Conservation (phyloP, 2,113 vertebrate species). For the Calonectris borealis region DNA sequence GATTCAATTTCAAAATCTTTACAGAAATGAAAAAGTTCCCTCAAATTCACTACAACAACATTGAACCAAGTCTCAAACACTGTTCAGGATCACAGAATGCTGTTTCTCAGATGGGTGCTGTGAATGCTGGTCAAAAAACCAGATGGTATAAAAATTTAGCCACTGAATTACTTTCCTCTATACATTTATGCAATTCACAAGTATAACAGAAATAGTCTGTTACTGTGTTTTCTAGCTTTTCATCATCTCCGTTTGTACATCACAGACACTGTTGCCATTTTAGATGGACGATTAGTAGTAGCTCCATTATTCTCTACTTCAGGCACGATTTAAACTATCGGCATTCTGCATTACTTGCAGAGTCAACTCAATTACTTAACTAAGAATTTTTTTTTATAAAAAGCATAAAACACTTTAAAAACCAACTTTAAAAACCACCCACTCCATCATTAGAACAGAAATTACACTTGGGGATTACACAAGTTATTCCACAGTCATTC, state of each 20-base stretch:
- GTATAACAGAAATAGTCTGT: slow-evolving; percentile 38
- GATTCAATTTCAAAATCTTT: neutral
- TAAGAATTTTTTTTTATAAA: neutral
- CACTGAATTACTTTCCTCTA: slow-evolving; percentile 15
- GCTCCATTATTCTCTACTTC: neutral
- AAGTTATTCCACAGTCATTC: neutral
- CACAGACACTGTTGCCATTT: slow-evolving; percentile 40
- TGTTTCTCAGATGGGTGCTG: neutral
- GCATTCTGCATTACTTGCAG: neutral
- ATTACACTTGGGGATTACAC: neutral
- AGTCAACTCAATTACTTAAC: neutral
- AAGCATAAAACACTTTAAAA: neutral
- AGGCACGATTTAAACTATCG: neutral
- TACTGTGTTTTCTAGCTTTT: slow-evolving; percentile 31
- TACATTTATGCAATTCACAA: slow-evolving; percentile 18
- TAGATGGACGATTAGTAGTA: neutral
- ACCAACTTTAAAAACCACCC: neutral
- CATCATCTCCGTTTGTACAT: slow-evolving; percentile 18
- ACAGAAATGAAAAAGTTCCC: neutral
- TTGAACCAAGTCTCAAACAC: neutral
- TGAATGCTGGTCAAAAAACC: neutral
- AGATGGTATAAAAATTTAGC: slow-evolving; percentile 24
- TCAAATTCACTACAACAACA: neutral
- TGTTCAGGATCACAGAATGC: neutral
- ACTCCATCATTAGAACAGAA: neutral